Base-by-base conservation (phyloP, 2,888 invertebrate genomes). In the Andrena camellia region DNA sequence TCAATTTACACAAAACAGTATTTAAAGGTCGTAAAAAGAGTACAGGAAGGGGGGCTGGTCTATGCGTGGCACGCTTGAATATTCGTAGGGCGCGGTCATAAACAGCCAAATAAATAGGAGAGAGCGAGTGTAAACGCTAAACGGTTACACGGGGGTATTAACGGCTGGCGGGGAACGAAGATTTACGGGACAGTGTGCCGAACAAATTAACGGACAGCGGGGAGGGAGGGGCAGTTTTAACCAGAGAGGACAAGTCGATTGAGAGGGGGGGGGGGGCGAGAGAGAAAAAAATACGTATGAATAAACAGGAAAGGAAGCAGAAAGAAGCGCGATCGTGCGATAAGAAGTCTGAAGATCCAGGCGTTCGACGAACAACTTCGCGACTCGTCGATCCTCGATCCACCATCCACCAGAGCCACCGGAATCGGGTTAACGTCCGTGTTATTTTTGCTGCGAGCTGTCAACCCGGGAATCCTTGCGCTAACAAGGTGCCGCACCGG, bases 401-500 rank as follows among this genome's bases (percentile, higher is more conserved):
- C 48, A 17, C 62, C 29, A 23, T 50, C 23, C 59, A 26, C 20
- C 26, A 59, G 70, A 29, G 54, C 78, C 68, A 7, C 33, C 48
- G 71, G 77, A 82, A 83, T 83, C 83, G 83, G 93, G 93, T 93
- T 91, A 93, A 93, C 90, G 93, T 90, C 92, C 93, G 92, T 91
- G 90, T 92, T 92, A 93, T 93, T 93, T 91, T 92, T 93, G 90
- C 89, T 87, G 88, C 85, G 87, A 90, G 90, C 88, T 91, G 92
- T 92, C 92, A 91, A 92, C 85, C 89, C 89, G 90, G 88, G 92
- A 91, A 91, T 92, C 91, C 89, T 90, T 92, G 92, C 93, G 92
- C 93, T 94, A 94, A 94, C 94, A 94, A 94, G 94, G 94, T 94
- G 93, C 93, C 93, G 93, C 92, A 89, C 88, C 87, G 90, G 88